Percentiles rank a stretch among this genome's conserved stretches.
phyloP scores from a whole-genome alignment of 2,888 invertebrate genomes.

The Plebejus anna region DNA sequence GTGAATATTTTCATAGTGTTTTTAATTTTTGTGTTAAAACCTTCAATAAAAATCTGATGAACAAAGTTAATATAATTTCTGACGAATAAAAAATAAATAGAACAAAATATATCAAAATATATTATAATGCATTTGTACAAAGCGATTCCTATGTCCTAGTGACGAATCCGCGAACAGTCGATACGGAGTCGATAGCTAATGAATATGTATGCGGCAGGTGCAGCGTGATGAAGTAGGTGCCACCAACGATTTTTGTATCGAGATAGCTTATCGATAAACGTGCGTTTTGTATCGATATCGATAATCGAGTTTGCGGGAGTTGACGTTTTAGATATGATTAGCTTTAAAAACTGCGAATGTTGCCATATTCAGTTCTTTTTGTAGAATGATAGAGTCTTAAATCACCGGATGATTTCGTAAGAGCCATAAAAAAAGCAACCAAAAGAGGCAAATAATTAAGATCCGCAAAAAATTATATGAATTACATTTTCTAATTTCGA shows the following conservation, averaged over 20 bases:
- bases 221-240: constrained; percentile 74
- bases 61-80: too few species aligned
- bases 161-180: constrained; percentile 53
- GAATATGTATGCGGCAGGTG: constrained; percentile 78
- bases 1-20: too few species aligned
- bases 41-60: too few species aligned
- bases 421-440: too few species aligned
- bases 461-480: too few species aligned
- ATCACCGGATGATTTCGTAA: too few species aligned
- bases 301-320: constrained; percentile 27
- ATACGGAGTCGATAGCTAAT: constrained; percentile 64
- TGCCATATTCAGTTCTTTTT: neutral
- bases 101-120: too few species aligned
- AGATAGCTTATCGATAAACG: constrained; percentile 53
- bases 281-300: constrained; percentile 49
- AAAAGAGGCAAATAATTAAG: too few species aligned
- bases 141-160: neutral
- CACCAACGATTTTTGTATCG: constrained; percentile 68
- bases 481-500: too few species aligned
- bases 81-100: too few species aligned
- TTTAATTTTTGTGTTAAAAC: too few species aligned
- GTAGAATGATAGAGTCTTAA: too few species aligned
- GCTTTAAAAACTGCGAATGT: neutral
- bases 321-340: neutral
- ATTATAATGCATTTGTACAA: neutral